These are phyloP conservation scores for Tetramorium bicarinatum DNA, from an alignment of 2,888 invertebrate genomes.

Conservation along the genomic window DNA sequence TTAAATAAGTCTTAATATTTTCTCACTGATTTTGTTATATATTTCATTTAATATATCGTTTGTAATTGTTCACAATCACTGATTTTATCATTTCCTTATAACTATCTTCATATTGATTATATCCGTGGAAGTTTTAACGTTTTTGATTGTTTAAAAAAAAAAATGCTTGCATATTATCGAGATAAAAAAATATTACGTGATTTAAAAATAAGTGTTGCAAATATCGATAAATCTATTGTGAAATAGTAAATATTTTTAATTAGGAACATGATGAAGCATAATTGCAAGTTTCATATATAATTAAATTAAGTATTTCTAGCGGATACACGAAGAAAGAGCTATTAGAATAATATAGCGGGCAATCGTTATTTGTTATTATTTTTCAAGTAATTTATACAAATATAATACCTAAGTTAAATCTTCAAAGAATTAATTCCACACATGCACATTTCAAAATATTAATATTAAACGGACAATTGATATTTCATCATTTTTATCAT, in stretches of 20 bases:
- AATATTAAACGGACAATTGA: conserved; percentile 3
- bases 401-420: conserved; percentile 38
- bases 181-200: conserved; percentile 2
- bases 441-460: conserved; percentile 5
- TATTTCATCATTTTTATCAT: background rate
- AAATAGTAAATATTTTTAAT: conserved; percentile 21
- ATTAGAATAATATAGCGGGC: conserved; percentile 17
- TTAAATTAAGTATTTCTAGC: conserved; percentile 33
- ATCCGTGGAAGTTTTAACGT: background rate
- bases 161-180: background rate
- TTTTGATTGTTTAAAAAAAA: background rate
- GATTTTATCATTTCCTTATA: background rate
- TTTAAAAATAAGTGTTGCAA: background rate
- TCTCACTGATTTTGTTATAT: background rate
- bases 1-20: conserved; percentile 2
- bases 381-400: conserved; percentile 50
- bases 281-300: conserved; percentile 8
- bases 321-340: background rate
- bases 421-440: conserved; percentile 35
- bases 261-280: conserved; percentile 12
- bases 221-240: conserved; percentile 1
- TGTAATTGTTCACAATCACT: background rate
- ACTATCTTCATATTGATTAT: background rate
- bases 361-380: conserved; percentile 34
- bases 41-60: background rate